Evolutionary conservation across 2,888 invertebrate species (phyloP).

Genomic region (Orthosia gracilis): DNA sequence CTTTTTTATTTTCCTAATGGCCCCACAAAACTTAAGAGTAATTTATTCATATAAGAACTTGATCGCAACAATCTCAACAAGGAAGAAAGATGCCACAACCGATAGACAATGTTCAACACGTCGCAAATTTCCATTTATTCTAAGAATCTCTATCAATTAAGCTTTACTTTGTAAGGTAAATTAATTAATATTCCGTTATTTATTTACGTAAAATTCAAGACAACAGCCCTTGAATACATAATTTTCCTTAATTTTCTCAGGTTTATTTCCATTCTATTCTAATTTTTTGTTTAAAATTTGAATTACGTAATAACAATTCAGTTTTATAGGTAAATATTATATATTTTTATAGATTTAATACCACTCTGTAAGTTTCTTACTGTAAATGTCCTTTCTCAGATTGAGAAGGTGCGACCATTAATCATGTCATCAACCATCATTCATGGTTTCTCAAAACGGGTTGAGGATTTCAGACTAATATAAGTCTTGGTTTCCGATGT

Average conservation of each 20-base stretch:
- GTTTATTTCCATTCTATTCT: background rate
- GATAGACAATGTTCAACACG: background rate
- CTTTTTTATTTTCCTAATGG: too few relatives aligned
- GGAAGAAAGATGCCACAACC: background rate
- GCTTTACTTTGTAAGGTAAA: background rate
- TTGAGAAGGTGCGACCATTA: too few relatives aligned
- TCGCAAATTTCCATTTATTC: background rate
- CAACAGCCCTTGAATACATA: conserved; percentile 6
- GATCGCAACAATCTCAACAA: background rate
- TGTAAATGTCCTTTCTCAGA: too few relatives aligned
- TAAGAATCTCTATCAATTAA: background rate
- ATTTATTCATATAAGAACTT: background rate
- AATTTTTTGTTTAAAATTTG: background rate
- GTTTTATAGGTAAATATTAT: too few relatives aligned
- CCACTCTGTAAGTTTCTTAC: too few relatives aligned
- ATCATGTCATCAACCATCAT: too few relatives aligned
- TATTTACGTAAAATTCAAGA: conserved; percentile 2
- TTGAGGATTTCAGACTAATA: too few relatives aligned
- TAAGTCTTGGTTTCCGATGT: too few relatives aligned
- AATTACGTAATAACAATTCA: background rate
- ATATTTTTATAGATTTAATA: too few relatives aligned
- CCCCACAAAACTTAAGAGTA: background rate
- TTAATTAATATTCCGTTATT: background rate
- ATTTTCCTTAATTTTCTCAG: background rate
- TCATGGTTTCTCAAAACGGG: too few relatives aligned